Evolutionary conservation across 1,140 invertebrate genomes (phyloP), one percentile per base, ranked within the genome.

Genomic region (Drosophila sp.): DNA sequence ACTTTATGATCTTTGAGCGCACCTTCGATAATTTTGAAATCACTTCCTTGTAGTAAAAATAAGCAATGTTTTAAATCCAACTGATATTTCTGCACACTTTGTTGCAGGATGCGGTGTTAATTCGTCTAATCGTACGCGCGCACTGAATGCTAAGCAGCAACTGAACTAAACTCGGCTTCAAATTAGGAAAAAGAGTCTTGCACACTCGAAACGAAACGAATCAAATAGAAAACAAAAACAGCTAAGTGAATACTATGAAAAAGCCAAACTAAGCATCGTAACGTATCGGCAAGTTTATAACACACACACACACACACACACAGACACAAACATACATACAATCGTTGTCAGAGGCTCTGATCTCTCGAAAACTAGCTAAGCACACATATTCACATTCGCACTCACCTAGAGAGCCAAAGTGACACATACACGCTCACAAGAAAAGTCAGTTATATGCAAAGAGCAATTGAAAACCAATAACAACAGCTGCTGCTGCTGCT

Each of bases 101-200:
- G n/a, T 48, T 69, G 4, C 51, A 74, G 64, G 65, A 62, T 57
- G 63, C 65, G 57, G 53, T 34, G 13, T 40, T 34, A 34, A 56
- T 54, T 67, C 53, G 46, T 21, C 32, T 66, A 51, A 51, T 70
- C 74, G 64, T 84, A 84, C 77, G 87, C 69, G 71, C 87, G 65
- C 82, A 46, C 53, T 75, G 80, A 90, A 82, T 84, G 87, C 89
- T 76, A 87, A 83, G 90, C 72, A 84, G 72, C 76, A 89, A 90
- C 87, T 90, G 87, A 89, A 78, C 79, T 53, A 61, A 73, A 84
- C 73, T 66, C 65, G 40, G 70, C 77, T 80, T 69, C 58, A 61
- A 74, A 80, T 83, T 80, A 63, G 81, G 76, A 70, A 83, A 87
- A 74, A 83, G 84, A 80, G 83, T 57, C 76, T 69, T 70, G 65